Evolutionary conservation across 1,140 invertebrate genomes (phyloP).

Genomic region (Sinella curviseta): DNA sequence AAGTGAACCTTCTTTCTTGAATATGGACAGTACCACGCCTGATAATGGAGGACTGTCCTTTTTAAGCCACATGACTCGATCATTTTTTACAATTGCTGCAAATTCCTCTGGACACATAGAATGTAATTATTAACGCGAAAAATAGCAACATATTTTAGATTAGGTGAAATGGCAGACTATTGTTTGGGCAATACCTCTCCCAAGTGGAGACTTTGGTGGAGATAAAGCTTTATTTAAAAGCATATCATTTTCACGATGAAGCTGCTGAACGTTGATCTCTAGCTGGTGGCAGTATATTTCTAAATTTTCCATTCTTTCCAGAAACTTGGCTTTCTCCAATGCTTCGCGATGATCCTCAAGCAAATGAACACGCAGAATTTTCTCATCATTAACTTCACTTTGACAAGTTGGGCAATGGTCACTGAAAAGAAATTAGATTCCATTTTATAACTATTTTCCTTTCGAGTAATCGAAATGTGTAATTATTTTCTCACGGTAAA

Average conservation of each 20-base stretch:
- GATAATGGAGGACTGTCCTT: conserved; percentile 8
- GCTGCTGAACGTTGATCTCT: conserved; percentile 30
- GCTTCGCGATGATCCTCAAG: conserved; percentile 33
- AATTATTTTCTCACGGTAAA: background rate
- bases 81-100: conserved; percentile 34
- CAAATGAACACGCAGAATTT: conserved; percentile 12
- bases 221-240: background rate
- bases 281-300: conserved; percentile 38
- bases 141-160: too few species aligned
- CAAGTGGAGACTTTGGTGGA: background rate
- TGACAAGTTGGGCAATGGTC: conserved; percentile 32
- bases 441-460: background rate
- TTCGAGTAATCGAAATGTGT: background rate
- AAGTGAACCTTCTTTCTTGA: conserved; percentile 30
- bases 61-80: conserved; percentile 31
- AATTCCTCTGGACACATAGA: conserved; percentile 4
- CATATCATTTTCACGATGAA: conserved; percentile 34
- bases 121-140: background rate
- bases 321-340: conserved; percentile 27
- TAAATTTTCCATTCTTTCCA: conserved; percentile 35
- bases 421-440: conserved; percentile 4
- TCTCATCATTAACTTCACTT: conserved; percentile 3
- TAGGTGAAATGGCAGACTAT: too few species aligned
- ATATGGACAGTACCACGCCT: conserved; percentile 22
- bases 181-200: background rate